A percentile compares a stretch with the other conserved stretches of the same genome.
Conservation (phyloP, 2,888 invertebrate genomes). For the Stenodema calcarata region DNA sequence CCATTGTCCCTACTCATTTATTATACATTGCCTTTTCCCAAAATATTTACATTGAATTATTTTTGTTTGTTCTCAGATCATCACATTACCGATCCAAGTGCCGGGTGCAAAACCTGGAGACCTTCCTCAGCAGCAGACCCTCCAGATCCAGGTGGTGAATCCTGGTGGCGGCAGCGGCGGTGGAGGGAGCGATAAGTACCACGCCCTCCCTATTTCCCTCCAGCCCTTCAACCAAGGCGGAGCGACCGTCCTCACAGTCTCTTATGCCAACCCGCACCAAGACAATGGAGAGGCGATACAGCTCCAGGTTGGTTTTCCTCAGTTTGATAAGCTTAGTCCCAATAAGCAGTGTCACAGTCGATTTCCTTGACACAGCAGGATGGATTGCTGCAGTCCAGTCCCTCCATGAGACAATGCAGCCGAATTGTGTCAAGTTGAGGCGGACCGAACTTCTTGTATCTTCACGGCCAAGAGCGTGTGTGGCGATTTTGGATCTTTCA, state of each 20-base stretch:
- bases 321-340: not conserved
- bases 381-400: too few species aligned
- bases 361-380: too few species aligned
- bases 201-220: constrained; percentile 69
- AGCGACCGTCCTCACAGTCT: constrained; percentile 77
- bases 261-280: constrained; percentile 66
- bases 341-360: too few species aligned
- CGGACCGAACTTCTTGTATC: too few species aligned
- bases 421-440: too few species aligned
- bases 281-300: constrained; percentile 57
- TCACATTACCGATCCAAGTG: constrained; percentile 79
- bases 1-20: not conserved
- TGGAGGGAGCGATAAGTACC: constrained; percentile 54
- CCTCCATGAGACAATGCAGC: too few species aligned
- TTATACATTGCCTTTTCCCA: not conserved
- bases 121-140: constrained; percentile 73
- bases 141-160: constrained; percentile 78
- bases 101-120: constrained; percentile 70
- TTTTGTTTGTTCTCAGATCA: constrained; percentile 62
- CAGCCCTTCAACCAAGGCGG: constrained; percentile 73
- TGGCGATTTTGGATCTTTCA: too few species aligned
- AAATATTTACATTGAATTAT: not conserved
- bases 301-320: constrained; percentile 56
- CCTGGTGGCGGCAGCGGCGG: constrained; percentile 62
- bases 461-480: too few species aligned